Evolutionary conservation across 2,113 vertebrate genomes (phyloP).

Genomic region (Hystrix cristata): DNA sequence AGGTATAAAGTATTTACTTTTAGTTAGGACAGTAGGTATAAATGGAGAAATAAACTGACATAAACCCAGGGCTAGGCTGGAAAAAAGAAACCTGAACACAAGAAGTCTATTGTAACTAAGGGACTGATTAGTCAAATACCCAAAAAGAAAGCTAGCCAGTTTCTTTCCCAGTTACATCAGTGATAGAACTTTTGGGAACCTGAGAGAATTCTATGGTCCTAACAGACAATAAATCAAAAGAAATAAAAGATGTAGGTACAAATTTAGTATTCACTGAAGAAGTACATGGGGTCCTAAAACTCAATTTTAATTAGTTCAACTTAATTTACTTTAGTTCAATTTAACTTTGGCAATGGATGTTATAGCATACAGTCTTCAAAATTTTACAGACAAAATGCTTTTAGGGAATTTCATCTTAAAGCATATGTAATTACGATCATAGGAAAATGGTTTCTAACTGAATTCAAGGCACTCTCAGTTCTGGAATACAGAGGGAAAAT

Average conservation of each 20-base stretch:
- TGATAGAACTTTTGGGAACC: background rate
- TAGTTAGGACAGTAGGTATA: background rate
- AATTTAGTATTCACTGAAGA: background rate
- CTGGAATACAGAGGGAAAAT: background rate
- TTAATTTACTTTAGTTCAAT: conserved; percentile 9
- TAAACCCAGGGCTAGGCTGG: conserved; percentile 17
- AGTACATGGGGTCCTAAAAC: background rate
- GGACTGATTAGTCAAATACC: background rate
- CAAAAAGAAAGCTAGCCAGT: background rate
- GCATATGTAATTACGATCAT: background rate
- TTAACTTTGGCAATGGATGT: background rate
- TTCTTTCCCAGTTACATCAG: background rate
- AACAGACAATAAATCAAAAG: conserved; percentile 48
- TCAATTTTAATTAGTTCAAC: background rate
- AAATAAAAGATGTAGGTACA: background rate
- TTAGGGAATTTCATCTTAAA: conserved; percentile 50
- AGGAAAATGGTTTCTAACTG: background rate
- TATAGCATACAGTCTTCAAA: conserved; percentile 22
- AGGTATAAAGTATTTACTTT: conserved; percentile 5
- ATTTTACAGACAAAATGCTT: background rate
- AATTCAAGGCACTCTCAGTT: conserved; percentile 32
- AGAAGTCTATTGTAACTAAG: background rate
- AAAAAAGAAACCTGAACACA: conserved; percentile 26
- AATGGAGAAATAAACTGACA: background rate
- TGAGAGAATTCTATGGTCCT: background rate